A percentile compares a stretch with the other conserved stretches of the same genome.
These are phyloP conservation scores for Leucania comma DNA, from an alignment of 2,888 invertebrate species.

Conservation along the genomic window DNA sequence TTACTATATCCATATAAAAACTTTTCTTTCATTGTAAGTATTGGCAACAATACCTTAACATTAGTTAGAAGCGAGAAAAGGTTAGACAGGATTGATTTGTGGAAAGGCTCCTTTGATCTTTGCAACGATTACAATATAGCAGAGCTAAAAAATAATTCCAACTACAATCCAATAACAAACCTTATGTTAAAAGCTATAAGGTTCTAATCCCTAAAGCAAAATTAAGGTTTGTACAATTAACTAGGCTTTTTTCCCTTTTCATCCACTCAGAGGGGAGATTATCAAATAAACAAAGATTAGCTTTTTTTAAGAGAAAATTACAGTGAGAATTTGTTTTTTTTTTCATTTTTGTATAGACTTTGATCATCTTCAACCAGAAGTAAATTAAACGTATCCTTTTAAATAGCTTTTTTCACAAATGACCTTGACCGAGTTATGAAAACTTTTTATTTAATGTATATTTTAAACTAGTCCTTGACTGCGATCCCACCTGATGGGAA, in stretches of 20 bases:
- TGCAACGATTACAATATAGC: slow-evolving; percentile 52
- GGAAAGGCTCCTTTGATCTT: slow-evolving; percentile 56
- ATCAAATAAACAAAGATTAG: slow-evolving; percentile 66
- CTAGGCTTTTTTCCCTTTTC: slow-evolving; percentile 44
- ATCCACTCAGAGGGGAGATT: slow-evolving; percentile 53
- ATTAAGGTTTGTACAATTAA: slow-evolving; percentile 44
- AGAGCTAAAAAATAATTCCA: slow-evolving; percentile 40
- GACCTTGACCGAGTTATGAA: too few relatives aligned
- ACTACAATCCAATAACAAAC: slow-evolving; percentile 21
- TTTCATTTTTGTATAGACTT: neutral
- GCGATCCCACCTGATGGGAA: too few relatives aligned
- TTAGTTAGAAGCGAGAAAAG: slow-evolving; percentile 46
- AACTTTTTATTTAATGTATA: too few relatives aligned
- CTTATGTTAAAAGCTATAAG: neutral
- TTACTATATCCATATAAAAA: too few relatives aligned
- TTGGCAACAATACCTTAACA: slow-evolving; percentile 30
- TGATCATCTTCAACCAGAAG: neutral
- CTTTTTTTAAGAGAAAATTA: slow-evolving; percentile 49
- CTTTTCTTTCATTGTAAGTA: neutral
- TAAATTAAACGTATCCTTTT: neutral
- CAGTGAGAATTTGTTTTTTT: slow-evolving; percentile 17
- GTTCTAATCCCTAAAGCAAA: slow-evolving; percentile 16
- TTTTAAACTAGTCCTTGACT: too few relatives aligned
- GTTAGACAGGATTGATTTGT: slow-evolving; percentile 60
- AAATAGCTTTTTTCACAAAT: too few relatives aligned